Conservation (phyloP, 1,140 invertebrate species). For the Drosophila setifemur region DNA sequence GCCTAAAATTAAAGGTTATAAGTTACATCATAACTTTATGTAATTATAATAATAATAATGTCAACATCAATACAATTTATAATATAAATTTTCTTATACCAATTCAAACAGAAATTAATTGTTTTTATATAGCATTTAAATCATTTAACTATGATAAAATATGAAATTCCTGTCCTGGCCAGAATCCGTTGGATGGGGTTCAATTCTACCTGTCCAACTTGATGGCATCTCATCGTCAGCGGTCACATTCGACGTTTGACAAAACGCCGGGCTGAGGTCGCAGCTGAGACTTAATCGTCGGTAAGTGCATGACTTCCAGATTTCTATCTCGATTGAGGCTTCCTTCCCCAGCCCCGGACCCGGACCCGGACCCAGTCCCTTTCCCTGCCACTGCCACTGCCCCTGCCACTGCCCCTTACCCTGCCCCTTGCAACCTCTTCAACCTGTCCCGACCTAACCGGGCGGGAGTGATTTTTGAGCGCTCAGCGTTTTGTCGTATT, state of each 20-base stretch:
- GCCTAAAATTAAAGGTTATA: no score
- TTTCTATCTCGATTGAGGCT: slow-evolving; percentile 37
- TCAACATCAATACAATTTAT: no score
- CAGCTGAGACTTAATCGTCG: slow-evolving; percentile 36
- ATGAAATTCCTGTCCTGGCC: no score
- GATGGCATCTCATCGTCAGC: background rate
- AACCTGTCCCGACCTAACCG: no score
- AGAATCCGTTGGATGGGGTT: background rate
- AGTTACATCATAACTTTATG: no score
- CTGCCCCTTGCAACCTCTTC: background rate
- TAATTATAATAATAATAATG: no score
- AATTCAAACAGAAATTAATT: no score
- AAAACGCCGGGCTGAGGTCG: slow-evolving; percentile 33
- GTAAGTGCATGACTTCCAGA: slow-evolving; percentile 69
- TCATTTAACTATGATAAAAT: no score
- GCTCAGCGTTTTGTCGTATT: slow-evolving; percentile 38
- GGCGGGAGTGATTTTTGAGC: slow-evolving; percentile 35
- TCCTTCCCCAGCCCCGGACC: background rate
- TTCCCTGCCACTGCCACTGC: no score
- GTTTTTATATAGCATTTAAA: no score
- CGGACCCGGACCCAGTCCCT: background rate
- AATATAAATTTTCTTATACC: no score
- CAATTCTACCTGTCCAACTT: slow-evolving; percentile 16
- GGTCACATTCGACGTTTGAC: slow-evolving; percentile 23
- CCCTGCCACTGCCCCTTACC: no score